Evolutionary conservation across 1,140 invertebrate genomes (phyloP), one percentile per base, ranked within the genome.

Genomic region (Tetramorium simillimum): DNA sequence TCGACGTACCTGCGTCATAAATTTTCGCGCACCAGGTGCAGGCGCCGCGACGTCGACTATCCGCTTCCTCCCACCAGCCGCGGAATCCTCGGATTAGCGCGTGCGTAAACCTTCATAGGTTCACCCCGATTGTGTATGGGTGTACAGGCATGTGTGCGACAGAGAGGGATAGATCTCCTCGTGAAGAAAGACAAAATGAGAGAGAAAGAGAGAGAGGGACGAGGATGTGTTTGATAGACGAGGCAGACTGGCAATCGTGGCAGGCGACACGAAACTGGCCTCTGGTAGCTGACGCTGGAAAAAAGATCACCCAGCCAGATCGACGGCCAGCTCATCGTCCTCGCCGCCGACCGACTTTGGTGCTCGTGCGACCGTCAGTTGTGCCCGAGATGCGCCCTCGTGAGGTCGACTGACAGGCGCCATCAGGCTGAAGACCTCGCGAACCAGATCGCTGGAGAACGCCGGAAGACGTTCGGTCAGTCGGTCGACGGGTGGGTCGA

Each of bases 371-470:
- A 67, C 90, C 90, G 85, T 92, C 93, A 94, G 93, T 94, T 92
- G 88, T 81, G 88, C 85, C 86, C 88, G 91, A 92, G 93, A 93
- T 93, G 92, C 89, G 90, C 85, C 88, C 88, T 88, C 92, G 93
- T 75, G 89, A 90, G 77, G 90, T 90, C 82, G 85, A 91, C 70
- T 91, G 84, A 91, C 73, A 84, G 82, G 18, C 40, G 63, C 77
- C 51, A 90, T 86, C 63, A 78, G 51, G 53, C 89, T 90, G 88
- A 76, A 88, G 72, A 84, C 69, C 56, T 60, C 69, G 76, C 62
- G 24, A 77, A 24, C 69, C 37, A 73, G 60, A 78, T 63, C 16
- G 18, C 82, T 76, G 82, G 65, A 65, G 37, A 80, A 85, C 76
- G 56, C 51, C 60, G 77, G 46, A 51, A 63, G 63, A 77, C 56